These are phyloP conservation scores for Diaphora mendica DNA, from an alignment of 2,888 invertebrate species.

Conservation along the genomic window DNA sequence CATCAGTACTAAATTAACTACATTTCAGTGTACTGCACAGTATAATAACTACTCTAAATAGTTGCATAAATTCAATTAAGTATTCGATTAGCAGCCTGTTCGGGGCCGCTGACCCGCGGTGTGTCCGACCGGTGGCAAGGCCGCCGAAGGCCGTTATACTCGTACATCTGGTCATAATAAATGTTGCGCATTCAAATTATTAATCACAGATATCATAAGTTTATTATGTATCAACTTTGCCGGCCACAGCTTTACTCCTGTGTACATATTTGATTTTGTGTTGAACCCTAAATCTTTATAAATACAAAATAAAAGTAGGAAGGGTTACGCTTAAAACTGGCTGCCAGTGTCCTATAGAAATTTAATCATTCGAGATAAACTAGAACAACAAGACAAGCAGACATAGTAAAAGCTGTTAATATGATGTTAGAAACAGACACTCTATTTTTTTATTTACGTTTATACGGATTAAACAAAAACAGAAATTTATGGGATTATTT, in stretches of 20 bases:
- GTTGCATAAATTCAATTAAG: constrained; percentile 53
- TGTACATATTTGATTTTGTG: neutral
- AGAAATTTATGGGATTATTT: neutral
- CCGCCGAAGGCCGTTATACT: constrained; percentile 80
- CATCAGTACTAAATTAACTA: neutral
- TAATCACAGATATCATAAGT: constrained; percentile 21
- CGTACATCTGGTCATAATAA: constrained; percentile 46
- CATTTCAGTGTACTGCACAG: neutral
- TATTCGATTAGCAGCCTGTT: constrained; percentile 57
- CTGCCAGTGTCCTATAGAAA: neutral
- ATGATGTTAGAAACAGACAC: neutral
- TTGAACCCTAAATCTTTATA: neutral
- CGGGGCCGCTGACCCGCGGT: constrained; percentile 60
- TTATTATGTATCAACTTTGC: neutral
- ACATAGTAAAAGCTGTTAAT: neutral
- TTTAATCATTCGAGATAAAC: neutral
- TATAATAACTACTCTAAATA: constrained; percentile 26
- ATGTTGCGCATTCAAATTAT: constrained; percentile 38
- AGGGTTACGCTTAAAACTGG: neutral
- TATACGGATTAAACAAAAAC: neutral
- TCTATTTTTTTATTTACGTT: neutral
- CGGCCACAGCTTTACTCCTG: neutral
- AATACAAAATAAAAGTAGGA: neutral
- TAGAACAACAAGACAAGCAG: neutral
- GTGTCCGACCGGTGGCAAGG: constrained; percentile 72